Conservation (phyloP, 2,888 invertebrate genomes). For the Troides oblongomaculatus region DNA sequence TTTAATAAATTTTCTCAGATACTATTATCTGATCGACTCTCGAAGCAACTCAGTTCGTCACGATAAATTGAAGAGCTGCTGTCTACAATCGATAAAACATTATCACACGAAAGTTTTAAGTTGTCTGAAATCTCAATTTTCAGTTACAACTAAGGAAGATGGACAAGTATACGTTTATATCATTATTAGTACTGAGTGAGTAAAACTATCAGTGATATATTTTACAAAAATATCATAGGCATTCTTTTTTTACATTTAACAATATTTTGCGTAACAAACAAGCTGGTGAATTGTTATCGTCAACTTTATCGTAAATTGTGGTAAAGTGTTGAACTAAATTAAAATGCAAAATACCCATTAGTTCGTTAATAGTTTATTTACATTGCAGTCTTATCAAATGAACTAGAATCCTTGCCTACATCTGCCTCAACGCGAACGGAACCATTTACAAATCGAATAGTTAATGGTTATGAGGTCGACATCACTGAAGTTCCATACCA, state of each 20-base stretch:
- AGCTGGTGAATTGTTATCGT: constrained; percentile 9
- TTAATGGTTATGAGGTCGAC: constrained; percentile 68
- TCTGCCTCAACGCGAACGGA: background rate
- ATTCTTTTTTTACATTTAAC: background rate
- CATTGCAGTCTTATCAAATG: constrained; percentile 18
- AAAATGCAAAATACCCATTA: constrained; percentile 14
- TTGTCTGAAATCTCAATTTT: constrained; percentile 4
- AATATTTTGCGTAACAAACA: background rate
- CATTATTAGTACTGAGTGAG: constrained; percentile 20
- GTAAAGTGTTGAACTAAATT: constrained; percentile 17
- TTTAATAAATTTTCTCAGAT: constrained; percentile 4
- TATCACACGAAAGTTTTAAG: constrained; percentile 18
- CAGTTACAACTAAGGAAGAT: constrained; percentile 19
- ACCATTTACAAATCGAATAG: constrained; percentile 50
- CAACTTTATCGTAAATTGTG: constrained; percentile 6
- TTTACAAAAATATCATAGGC: background rate
- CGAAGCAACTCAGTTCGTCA: constrained; percentile 10
- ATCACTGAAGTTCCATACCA: constrained; percentile 69
- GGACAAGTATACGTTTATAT: constrained; percentile 17
- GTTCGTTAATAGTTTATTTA: constrained; percentile 3
- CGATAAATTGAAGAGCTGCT: constrained; percentile 23
- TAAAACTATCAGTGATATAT: background rate
- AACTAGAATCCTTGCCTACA: constrained; percentile 10
- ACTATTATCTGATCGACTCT: constrained; percentile 17
- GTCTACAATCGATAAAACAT: constrained; percentile 21